Percentiles rank a stretch among this genome's conserved stretches.
Conservation (phyloP, 2,113 vertebrate species). For the Hypocryptadius cinnamomeus region DNA sequence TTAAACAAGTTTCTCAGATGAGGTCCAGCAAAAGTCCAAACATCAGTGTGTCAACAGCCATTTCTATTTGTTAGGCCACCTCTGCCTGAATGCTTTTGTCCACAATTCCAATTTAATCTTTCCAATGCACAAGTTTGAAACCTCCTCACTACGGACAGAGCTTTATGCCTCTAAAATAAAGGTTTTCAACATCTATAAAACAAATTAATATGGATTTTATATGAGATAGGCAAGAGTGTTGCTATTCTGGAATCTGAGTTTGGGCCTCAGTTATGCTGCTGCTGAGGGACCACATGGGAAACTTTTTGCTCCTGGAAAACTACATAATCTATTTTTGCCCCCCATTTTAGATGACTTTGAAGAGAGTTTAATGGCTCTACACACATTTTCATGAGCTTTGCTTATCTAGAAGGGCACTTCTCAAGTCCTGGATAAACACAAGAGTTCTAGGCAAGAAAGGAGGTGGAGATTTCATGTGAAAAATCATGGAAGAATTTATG, state of each 20-base stretch:
- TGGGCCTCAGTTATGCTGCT: not conserved
- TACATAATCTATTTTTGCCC: not conserved
- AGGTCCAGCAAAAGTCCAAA: not conserved
- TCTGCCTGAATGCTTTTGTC: not conserved
- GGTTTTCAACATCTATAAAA: not conserved
- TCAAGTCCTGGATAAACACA: not conserved
- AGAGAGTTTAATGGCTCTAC: not conserved
- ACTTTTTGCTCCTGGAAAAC: not conserved
- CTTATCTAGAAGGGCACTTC: not conserved
- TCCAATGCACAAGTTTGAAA: not conserved
- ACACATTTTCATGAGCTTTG: not conserved
- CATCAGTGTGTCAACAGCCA: not conserved
- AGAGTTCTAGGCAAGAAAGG: not conserved
- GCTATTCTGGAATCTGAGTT: not conserved
- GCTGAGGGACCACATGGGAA: not conserved
- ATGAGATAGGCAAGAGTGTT: not conserved
- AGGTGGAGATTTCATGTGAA: not conserved
- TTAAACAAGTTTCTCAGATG: not conserved
- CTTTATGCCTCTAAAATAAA: not conserved
- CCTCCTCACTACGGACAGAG: not conserved
- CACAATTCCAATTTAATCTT: not conserved
- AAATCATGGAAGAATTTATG: not conserved
- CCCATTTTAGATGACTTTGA: not conserved
- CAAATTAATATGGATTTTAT: not conserved
- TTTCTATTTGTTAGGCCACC: not conserved